A percentile compares a stretch with the other conserved stretches of the same genome.
These are phyloP conservation scores for Baryphthengus martii DNA, from an alignment of 2,113 vertebrate species.

Conservation along the genomic window DNA sequence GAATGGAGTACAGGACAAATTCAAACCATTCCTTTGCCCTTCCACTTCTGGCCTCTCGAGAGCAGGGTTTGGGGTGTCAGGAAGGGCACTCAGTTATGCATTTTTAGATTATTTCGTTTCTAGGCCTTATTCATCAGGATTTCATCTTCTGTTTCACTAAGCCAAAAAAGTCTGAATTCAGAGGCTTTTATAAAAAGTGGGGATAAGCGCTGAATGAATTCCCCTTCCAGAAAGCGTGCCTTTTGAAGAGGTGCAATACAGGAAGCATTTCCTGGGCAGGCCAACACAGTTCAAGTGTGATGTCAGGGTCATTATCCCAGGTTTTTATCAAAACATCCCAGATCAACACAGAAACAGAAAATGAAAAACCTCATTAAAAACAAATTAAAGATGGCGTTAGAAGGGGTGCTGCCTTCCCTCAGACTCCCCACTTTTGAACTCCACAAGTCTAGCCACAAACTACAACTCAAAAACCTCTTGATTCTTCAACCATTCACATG, in stretches of 20 bases:
- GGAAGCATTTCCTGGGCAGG: constrained; percentile 29
- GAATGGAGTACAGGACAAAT: neutral
- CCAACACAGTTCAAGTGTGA: neutral
- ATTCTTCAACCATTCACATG: neutral
- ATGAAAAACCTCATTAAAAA: neutral
- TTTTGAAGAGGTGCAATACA: neutral
- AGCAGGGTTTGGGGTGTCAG: neutral
- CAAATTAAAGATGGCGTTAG: neutral
- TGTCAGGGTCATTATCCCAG: neutral
- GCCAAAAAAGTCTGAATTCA: neutral
- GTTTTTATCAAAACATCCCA: constrained; percentile 51
- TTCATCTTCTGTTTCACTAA: neutral
- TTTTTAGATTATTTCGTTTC: neutral
- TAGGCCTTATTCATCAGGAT: neutral
- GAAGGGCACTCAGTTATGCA: neutral
- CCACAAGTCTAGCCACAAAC: neutral
- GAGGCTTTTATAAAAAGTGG: neutral
- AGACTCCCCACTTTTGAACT: neutral
- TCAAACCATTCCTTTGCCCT: neutral
- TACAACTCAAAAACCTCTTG: neutral
- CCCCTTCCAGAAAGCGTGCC: neutral
- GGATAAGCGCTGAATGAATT: neutral
- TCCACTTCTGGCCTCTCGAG: neutral
- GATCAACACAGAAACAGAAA: neutral
- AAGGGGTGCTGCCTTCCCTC: neutral